Evolutionary conservation across 2,888 invertebrate species (phyloP).

Genomic region (Schizaphis graminum): DNA sequence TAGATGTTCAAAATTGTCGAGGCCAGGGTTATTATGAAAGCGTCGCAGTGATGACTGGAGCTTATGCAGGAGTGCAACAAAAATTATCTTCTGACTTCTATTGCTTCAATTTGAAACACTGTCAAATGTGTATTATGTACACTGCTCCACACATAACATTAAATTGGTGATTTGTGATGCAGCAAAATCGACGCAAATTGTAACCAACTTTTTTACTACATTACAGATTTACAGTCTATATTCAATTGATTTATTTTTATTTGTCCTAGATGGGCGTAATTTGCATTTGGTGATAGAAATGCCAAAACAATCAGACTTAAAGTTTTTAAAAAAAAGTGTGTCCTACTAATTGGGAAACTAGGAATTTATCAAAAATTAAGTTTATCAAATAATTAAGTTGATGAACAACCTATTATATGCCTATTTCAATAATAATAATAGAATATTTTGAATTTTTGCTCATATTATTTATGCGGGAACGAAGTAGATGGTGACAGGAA

Average conservation of each 20-base stretch:
- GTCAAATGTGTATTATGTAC: not conserved
- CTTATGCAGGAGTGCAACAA: not conserved
- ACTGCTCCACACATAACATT: not conserved
- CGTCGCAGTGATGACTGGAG: not conserved
- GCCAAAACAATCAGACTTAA: not conserved
- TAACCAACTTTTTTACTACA: no score
- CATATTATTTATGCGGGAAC: no score
- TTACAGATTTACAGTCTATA: no score
- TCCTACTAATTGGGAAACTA: not conserved
- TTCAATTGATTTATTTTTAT: no score
- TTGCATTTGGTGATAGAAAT: not conserved
- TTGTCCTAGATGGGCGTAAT: not conserved
- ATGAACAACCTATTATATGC: no score
- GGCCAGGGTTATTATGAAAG: not conserved
- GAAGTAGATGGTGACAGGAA: not conserved
- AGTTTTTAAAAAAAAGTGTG: slow-evolving; percentile 2
- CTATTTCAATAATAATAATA: no score
- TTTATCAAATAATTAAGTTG: no score
- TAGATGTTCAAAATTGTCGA: not conserved
- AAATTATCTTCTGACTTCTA: not conserved
- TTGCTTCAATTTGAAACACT: not conserved
- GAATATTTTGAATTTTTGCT: no score
- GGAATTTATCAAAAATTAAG: no score
- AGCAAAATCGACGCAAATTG: not conserved
- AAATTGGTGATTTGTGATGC: not conserved